phyloP scores from a whole-genome alignment of 2,113 vertebrate genomes.

The Mastomys coucha region DNA sequence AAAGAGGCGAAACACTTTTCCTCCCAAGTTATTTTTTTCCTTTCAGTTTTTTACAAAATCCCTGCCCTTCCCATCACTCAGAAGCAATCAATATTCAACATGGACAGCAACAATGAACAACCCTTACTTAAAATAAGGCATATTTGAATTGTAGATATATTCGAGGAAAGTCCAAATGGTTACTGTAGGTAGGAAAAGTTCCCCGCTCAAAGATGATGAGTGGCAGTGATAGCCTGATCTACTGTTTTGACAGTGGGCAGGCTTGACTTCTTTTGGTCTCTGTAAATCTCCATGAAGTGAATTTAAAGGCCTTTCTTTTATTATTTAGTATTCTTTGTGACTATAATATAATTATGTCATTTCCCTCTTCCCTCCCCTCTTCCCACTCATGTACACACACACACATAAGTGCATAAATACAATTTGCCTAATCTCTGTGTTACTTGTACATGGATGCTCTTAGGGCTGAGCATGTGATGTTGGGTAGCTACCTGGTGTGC shows the following conservation, averaged over 20 bases:
- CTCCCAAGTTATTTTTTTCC: background rate
- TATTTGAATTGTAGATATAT: conserved; percentile 5
- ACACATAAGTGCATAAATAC: background rate
- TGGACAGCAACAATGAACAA: background rate
- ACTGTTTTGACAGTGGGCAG: background rate
- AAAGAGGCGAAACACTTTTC: background rate
- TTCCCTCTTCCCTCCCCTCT: background rate
- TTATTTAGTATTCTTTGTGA: background rate
- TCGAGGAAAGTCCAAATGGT: background rate
- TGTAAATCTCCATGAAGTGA: background rate
- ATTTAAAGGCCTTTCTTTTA: background rate
- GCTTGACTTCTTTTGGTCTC: background rate
- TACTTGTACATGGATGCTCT: background rate
- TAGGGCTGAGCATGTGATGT: background rate
- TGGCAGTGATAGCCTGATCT: background rate
- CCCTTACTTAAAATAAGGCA: background rate
- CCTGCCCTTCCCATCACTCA: background rate
- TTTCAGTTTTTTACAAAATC: background rate
- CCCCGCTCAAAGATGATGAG: background rate
- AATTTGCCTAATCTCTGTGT: background rate
- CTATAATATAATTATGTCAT: background rate
- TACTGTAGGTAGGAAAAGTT: background rate
- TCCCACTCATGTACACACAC: background rate
- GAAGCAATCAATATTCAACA: background rate
- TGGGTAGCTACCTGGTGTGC: background rate